phyloP scores from a whole-genome alignment of 2,888 invertebrate genomes.

The Antitype chi region DNA sequence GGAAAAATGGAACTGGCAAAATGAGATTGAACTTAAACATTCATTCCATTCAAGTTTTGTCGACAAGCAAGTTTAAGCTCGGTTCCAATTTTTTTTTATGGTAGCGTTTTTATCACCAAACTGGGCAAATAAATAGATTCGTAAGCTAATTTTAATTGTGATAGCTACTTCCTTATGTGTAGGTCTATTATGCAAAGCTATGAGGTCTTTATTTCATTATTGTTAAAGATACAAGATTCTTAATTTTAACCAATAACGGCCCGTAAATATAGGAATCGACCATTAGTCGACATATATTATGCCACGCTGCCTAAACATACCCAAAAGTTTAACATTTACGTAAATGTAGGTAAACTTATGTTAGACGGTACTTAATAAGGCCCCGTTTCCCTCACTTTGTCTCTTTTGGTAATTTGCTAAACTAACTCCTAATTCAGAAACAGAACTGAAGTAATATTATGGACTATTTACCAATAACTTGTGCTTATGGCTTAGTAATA shows the following conservation, averaged over 20 bases:
- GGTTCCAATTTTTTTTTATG: too few species aligned
- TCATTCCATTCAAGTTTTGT: neutral
- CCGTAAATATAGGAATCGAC: too few species aligned
- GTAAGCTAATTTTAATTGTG: too few species aligned
- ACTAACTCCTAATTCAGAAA: neutral
- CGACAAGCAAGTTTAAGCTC: neutral
- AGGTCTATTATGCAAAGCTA: too few species aligned
- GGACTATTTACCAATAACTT: neutral
- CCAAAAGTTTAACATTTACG: constrained; percentile 10
- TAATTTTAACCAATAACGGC: too few species aligned
- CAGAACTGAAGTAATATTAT: neutral
- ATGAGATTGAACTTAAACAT: neutral
- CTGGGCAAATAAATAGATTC: too few species aligned
- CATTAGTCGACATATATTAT: neutral
- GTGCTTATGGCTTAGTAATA: too few species aligned
- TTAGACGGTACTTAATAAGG: neutral
- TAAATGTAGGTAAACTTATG: neutral
- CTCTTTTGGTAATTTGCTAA: neutral
- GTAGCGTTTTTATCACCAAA: too few species aligned
- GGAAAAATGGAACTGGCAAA: neutral
- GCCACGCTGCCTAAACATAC: neutral
- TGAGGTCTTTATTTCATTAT: too few species aligned
- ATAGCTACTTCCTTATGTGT: too few species aligned
- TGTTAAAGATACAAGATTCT: too few species aligned
- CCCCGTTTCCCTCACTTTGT: neutral